Evolutionary conservation across 2,888 invertebrate species (phyloP), one percentile per base, ranked within the genome.

Genomic region (Amphipyra berbera): DNA sequence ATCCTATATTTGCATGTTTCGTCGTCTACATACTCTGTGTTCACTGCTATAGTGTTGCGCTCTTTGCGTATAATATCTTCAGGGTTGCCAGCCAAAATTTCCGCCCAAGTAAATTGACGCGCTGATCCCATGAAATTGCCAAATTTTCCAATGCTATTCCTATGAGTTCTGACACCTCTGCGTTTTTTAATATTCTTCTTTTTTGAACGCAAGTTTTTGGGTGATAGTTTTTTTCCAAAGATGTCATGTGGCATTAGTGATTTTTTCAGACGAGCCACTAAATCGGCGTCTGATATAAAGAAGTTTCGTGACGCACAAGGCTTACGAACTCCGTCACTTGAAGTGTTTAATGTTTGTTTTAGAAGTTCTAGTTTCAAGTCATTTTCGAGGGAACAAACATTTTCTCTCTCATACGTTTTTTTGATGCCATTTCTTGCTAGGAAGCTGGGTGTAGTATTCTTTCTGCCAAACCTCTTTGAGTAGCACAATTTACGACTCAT

Each of bases 41-140:
- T 79, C 6, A 58, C 70, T 10, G 76, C 70, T 2, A 66, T 68
- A 6, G 82, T 63, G 61, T 88, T 91, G 7, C 92, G 87, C 33
- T 95, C 94, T 75, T 95, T 96, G 0, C 96, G 94, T 12, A 96
- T 91, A 5, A 96, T 95, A 76, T 95, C 90, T 82, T 96, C 96
- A 0, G 96, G 96, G 82, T 97, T 95, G 44, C 95, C 95, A 55
- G 96, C 95, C 46, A 96, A 85, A 50, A 97, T 96, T 82, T 96
- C 96, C 0, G 96, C 96, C 97, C 97, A 97, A 71, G 96, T 96
- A 84, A 96, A 96, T 76, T 96, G 95, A 53, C 93, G 90, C 0
- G 93, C 93, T 0, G 95, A 95, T 6, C 95, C 95, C 92, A 95
- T 93, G 52, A 95, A 93, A 72, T 95, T 95, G 0, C 95, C 95